A percentile compares a stretch with the other conserved stretches of the same genome.
These are phyloP conservation scores for Tadarida brasiliensis DNA, from an alignment of 2,797 vertebrate genomes.

Conservation along the genomic window DNA sequence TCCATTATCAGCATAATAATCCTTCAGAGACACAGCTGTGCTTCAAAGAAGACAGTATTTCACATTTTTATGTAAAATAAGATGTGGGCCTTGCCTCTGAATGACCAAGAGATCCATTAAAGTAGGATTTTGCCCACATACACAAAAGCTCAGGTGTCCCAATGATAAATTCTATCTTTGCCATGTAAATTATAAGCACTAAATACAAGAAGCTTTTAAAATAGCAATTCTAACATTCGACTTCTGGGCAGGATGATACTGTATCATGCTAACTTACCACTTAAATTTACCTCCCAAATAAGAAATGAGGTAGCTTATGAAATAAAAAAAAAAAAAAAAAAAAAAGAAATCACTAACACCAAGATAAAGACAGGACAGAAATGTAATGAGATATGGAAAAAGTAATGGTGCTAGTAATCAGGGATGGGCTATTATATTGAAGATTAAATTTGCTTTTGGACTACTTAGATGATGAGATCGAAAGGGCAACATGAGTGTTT, in stretches of 20 bases:
- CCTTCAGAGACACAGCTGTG: not conserved
- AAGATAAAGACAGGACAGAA: slow-evolving; percentile 2
- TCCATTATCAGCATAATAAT: slow-evolving; percentile 13
- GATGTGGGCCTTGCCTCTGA: slow-evolving; percentile 2
- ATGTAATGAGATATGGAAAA: slow-evolving; percentile 11
- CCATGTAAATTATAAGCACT: slow-evolving; percentile 26
- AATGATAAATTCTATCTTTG: slow-evolving; percentile 46
- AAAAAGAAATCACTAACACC: not conserved
- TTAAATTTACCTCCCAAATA: slow-evolving; percentile 40
- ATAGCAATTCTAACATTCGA: slow-evolving; percentile 25
- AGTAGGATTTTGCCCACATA: slow-evolving; percentile 5
- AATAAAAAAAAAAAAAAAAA: not conserved
- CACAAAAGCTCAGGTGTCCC: slow-evolving; percentile 12
- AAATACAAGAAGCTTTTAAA: slow-evolving; percentile 42
- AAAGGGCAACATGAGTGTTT: not conserved
- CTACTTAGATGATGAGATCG: not conserved
- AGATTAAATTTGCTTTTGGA: slow-evolving; percentile 22
- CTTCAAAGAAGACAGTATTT: slow-evolving; percentile 5
- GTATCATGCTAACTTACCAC: slow-evolving; percentile 4
- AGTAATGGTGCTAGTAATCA: not conserved
- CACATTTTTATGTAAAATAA: slow-evolving; percentile 12
- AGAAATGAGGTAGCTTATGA: not conserved
- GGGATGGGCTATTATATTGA: not conserved
- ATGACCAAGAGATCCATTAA: slow-evolving; percentile 33
- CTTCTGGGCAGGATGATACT: not conserved